Conservation (phyloP, 1,140 invertebrate genomes). For the Cardiocondyla obscurior region DNA sequence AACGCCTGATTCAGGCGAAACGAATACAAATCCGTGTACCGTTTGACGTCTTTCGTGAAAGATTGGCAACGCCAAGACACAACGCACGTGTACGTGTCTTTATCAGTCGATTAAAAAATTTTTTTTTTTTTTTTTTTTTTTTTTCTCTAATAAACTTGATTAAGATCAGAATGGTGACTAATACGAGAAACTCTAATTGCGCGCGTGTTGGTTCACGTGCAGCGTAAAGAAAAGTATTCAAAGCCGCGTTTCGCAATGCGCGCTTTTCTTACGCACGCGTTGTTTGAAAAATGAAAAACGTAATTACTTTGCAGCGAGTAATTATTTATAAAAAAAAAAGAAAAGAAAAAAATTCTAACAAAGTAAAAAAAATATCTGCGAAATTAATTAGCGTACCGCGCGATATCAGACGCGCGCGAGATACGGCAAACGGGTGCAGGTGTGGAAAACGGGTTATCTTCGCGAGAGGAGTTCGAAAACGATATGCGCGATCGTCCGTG, state of each 20-base stretch:
- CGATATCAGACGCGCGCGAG: not conserved
- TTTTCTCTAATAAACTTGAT: not conserved
- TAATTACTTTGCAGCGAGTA: not conserved
- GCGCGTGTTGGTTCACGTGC: not conserved
- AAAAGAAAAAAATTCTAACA: not conserved
- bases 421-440: not conserved
- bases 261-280: not conserved
- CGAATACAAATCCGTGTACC: constrained; percentile 35
- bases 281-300: not conserved
- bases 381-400: not conserved
- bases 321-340: constrained; percentile 3
- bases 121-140: too few relatives aligned
- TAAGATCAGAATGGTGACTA: constrained; percentile 18
- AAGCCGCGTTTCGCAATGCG: not conserved
- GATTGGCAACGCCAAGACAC: constrained; percentile 10
- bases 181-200: not conserved
- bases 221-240: not conserved
- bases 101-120: too few relatives aligned
- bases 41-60: constrained; percentile 36
- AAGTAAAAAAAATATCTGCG: too few relatives aligned
- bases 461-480: not conserved
- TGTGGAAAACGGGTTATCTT: constrained; percentile 17
- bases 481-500: not conserved
- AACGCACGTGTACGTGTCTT: not conserved
- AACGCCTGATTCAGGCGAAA: constrained; percentile 36